phyloP scores from a whole-genome alignment of 64 coral and sea anemone species.

The Astreopora myriophthalma region DNA sequence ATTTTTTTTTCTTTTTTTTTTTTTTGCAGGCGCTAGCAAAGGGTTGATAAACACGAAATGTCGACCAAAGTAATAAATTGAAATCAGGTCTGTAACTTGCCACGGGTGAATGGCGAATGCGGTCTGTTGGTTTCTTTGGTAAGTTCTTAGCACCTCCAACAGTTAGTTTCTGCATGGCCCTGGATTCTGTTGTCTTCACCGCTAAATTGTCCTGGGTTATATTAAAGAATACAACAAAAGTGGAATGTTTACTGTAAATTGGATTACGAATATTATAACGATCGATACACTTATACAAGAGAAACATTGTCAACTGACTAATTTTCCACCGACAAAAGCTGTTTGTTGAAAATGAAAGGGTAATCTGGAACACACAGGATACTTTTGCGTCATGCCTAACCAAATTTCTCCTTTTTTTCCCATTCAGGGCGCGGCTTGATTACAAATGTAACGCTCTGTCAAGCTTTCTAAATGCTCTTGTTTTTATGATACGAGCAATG shows the following conservation, averaged over 20 bases:
- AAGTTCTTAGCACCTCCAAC: too few relatives aligned
- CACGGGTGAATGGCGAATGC: too few relatives aligned
- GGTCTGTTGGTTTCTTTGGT: too few relatives aligned
- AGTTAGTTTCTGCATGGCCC: too few relatives aligned
- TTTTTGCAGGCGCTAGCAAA: too few relatives aligned
- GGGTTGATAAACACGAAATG: too few relatives aligned
- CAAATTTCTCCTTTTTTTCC: background rate
- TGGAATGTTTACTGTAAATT: conserved; percentile 26
- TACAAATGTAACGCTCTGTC: background rate
- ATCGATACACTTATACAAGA: background rate
- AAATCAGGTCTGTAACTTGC: too few relatives aligned
- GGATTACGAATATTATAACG: background rate
- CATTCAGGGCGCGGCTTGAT: background rate
- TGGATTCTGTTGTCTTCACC: background rate
- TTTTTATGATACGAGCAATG: background rate
- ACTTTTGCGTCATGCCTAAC: background rate
- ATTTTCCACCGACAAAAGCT: background rate
- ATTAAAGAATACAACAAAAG: background rate
- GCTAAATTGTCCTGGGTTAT: background rate
- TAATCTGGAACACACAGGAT: background rate
- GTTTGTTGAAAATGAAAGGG: background rate
- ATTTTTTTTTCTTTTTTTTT: too few relatives aligned
- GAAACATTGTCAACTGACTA: background rate
- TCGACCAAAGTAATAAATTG: too few relatives aligned
- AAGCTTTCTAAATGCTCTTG: background rate